Evolutionary conservation across 2,797 vertebrate species (phyloP).

Genomic region (Cichlasoma orientale): DNA sequence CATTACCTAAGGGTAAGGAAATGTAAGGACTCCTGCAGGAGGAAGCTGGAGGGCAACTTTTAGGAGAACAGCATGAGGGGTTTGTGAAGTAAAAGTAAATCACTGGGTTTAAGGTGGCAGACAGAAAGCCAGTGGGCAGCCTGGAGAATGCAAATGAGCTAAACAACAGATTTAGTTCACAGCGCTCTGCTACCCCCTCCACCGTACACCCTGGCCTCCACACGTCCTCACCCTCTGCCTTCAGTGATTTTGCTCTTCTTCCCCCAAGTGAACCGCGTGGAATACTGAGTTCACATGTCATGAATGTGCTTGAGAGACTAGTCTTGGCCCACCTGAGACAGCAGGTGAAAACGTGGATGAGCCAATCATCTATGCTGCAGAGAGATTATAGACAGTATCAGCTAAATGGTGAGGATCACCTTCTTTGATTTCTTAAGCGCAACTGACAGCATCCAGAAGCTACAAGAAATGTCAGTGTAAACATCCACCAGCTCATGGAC

Average conservation of each 20-base stretch:
- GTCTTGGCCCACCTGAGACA: not conserved
- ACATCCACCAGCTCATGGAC: not conserved
- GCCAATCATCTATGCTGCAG: not conserved
- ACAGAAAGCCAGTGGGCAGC: not conserved
- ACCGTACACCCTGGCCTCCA: not conserved
- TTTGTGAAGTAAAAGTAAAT: not conserved
- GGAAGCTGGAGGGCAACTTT: not conserved
- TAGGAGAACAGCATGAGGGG: not conserved
- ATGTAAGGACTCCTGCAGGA: not conserved
- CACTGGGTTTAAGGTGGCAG: not conserved
- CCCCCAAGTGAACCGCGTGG: not conserved
- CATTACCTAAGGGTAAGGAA: not conserved
- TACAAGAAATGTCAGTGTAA: not conserved
- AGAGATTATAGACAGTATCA: accelerated
- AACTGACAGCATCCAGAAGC: not conserved
- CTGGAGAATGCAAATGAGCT: not conserved
- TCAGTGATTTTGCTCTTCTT: not conserved
- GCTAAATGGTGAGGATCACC: not conserved
- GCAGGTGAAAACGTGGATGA: not conserved
- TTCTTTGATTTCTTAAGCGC: not conserved
- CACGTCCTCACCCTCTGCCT: not conserved
- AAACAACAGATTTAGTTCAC: not conserved
- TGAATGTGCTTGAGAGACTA: accelerated
- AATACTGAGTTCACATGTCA: accelerated
- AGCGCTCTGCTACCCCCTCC: not conserved